Base-by-base conservation (phyloP, 2,888 invertebrate genomes). In the Stenurella melanura region DNA sequence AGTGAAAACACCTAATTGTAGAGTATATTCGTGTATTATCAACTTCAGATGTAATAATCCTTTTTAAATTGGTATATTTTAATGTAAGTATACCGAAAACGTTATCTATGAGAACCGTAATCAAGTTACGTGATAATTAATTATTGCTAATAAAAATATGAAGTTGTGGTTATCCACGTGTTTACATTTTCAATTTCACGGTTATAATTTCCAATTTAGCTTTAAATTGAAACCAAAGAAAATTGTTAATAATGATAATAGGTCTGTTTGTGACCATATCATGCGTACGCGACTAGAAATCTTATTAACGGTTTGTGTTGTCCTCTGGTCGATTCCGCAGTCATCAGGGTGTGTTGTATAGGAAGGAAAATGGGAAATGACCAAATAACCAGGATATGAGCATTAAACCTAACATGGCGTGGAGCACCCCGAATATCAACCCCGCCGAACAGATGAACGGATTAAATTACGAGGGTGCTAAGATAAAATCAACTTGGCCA, bases 361-460 rank as follows among this genome's bases (percentile, higher is more conserved):
- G 72, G 74, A 74, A 74, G 74, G 71, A 77, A 71, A 77, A 77
- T 74, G 77, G 74, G 72, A 74, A 74, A 77, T 77, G 74, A 71
- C 74, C 76, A 80, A 78, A 74, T 73, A 76, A 77, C 76, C 75
- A 66, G 78, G 77, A 78, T 74, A 81, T 75, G 74, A 75, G 78
- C 79, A 76, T 79, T 79, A 81, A 68, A 70, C 78, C 75, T 79
- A 81, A 81, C 78, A 75, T 64, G 71, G 75, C 75, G 73, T 73
- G 68, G 60, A 73, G 73, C 70, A 73, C 72, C n/a, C 50, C 72
- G 17, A 56, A 26, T 17, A 10, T 56, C 56, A n/a, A 26, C 50
- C 56, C 67, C 67, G 17, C 50, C 21, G 34, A 34, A 38, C 12
- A 58, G 58, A 58, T 19, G 58, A 67, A 18, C 67, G n/a, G 7